A percentile compares a stretch with the other conserved stretches of the same genome.
Evolutionary conservation across 2,888 invertebrate species (phyloP).

Genomic region (Conus canariensis): DNA sequence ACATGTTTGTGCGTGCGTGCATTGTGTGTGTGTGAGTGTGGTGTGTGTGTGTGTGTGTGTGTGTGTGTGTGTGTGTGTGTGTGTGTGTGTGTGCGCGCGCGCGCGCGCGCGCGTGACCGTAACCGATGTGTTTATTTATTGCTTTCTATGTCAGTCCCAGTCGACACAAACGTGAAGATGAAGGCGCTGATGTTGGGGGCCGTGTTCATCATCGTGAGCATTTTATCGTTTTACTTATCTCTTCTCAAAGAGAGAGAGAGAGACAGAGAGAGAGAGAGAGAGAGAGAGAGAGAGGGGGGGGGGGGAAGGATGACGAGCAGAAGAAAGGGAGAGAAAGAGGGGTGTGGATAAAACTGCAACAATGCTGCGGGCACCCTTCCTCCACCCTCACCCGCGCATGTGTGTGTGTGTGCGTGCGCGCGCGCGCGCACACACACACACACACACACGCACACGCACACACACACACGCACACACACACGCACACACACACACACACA

Average conservation of each 20-base stretch:
- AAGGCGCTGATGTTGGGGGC: slow-evolving; percentile 24
- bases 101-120: too few species aligned
- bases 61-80: background rate
- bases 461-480: too few species aligned
- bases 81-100: background rate
- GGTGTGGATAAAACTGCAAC: background rate
- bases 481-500: too few species aligned
- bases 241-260: background rate
- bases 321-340: background rate
- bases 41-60: background rate
- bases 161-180: slow-evolving; percentile 2
- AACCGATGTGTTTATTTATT: background rate
- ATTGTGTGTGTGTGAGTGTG: too few species aligned
- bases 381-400: background rate
- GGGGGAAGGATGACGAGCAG: background rate
- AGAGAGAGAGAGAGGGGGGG: background rate
- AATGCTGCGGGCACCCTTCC: too few species aligned
- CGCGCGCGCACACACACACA: too few species aligned
- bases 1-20: too few species aligned
- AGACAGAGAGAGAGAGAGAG: background rate
- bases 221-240: background rate
- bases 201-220: slow-evolving; percentile 21
- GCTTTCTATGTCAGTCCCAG: background rate
- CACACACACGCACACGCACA: too few species aligned
- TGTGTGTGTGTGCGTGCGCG: too few species aligned